Conservation (phyloP, 2,113 vertebrate genomes). For the Pyrgilauda ruficollis region DNA sequence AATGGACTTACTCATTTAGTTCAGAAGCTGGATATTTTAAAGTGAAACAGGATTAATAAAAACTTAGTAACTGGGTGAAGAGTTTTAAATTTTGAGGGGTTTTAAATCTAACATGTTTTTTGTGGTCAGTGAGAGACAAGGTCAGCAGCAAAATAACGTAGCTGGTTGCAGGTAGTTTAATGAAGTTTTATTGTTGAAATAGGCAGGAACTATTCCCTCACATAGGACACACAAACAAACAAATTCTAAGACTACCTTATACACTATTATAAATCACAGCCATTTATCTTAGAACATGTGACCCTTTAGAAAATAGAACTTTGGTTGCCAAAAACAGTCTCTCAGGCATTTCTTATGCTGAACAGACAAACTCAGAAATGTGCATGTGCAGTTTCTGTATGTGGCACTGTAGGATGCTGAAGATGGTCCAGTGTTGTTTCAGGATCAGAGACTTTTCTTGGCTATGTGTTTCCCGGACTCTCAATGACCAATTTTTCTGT, state of each 20-base stretch:
- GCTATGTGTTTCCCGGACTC: slow-evolving; percentile 56
- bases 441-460: neutral
- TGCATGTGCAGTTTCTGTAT: neutral
- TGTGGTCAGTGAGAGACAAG: neutral
- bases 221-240: neutral
- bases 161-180: neutral
- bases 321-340: slow-evolving; percentile 26
- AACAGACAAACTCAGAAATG: slow-evolving; percentile 18
- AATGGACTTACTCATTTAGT: neutral
- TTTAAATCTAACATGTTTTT: neutral
- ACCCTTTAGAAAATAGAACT: slow-evolving; percentile 3
- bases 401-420: slow-evolving; percentile 46
- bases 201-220: neutral
- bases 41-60: neutral
- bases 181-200: slow-evolving; percentile 64
- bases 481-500: slow-evolving; percentile 80
- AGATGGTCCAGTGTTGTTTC: slow-evolving; percentile 29
- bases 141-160: neutral
- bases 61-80: neutral
- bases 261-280: neutral
- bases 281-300: neutral
- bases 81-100: neutral
- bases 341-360: slow-evolving; percentile 20
- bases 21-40: neutral
- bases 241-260: neutral